Evolutionary conservation across 2,888 invertebrate genomes (phyloP).

Genomic region (Pandemis heparana): DNA sequence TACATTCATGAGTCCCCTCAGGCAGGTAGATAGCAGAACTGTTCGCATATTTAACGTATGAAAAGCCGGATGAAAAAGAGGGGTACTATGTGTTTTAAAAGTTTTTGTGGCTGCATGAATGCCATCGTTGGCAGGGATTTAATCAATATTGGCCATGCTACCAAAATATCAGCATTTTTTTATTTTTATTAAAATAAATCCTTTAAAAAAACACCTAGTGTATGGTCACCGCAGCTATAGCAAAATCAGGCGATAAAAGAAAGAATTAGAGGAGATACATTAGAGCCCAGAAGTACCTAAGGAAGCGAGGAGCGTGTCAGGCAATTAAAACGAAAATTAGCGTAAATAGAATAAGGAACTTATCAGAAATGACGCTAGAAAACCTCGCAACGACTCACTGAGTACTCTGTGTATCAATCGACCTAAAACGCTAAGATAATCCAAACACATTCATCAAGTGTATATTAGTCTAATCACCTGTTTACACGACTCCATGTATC

Average conservation of each 20-base stretch:
- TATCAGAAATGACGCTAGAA: too few relatives aligned
- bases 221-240: background rate
- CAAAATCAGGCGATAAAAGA: background rate
- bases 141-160: background rate
- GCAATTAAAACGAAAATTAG: too few relatives aligned
- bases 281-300: background rate
- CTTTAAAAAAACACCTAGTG: background rate
- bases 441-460: background rate
- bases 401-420: too few relatives aligned
- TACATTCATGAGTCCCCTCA: constrained; percentile 44
- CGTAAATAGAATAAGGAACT: too few relatives aligned
- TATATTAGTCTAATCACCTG: background rate
- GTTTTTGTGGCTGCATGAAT: background rate
- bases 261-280: background rate
- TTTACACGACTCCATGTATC: constrained; percentile 20
- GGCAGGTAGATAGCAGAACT: constrained; percentile 35
- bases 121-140: background rate
- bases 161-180: background rate
- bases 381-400: too few relatives aligned
- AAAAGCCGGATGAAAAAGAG: background rate
- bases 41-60: constrained; percentile 6
- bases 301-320: background rate
- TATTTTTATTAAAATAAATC: background rate
- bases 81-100: background rate
- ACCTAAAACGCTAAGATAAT: background rate